Evolutionary conservation across 2,888 invertebrate genomes (phyloP), one percentile per base, ranked within the genome.

Genomic region (Epinotia brunnichana): DNA sequence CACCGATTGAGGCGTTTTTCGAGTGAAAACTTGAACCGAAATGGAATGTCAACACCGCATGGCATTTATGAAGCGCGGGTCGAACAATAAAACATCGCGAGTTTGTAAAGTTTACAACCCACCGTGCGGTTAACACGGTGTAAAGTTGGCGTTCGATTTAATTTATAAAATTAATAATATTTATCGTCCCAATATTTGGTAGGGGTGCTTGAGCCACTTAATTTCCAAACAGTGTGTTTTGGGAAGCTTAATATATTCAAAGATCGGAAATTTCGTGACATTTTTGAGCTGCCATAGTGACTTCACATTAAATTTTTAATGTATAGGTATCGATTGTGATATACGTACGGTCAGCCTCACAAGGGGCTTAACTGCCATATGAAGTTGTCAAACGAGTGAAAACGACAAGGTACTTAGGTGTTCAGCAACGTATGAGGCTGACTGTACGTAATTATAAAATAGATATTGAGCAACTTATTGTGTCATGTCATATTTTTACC

Each of bases 161-260:
- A 86, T 87, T 84, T 82, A 84, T 81, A 82, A 84, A 78, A 80
- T 78, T 81, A 80, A 81, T 82, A 80, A 81, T 77, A 80, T 81
- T 80, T 79, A 77, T 79, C 81, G 60, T 51, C n/a, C 19, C 21
- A 17, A 57, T 63, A 41, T 68, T 62, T 51, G n/a, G 56, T 21
- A 41, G 57, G 56, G 61, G 70, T 56, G 29, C 62, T 51, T 74
- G 24, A 66, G 48, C 9, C n/a, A 57, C 54, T n/a, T n/a, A 51
- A 57, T 60, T 66, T 53, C 35, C 5, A 57, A 41, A 41, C 17
- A 24, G 10, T 17, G 2, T 60, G 17, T 60, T 11, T 29, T 19
- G 19, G 39, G 24, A 57, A 9, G 29, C 15, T 21, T 29, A 57
- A 2, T 44, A 3, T 24, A 17, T 24, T 21, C 35, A n/a, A n/a